A percentile compares a stretch with the other conserved stretches of the same genome.
Conservation (phyloP, 1,140 invertebrate genomes). For the Nephila pilipes region DNA sequence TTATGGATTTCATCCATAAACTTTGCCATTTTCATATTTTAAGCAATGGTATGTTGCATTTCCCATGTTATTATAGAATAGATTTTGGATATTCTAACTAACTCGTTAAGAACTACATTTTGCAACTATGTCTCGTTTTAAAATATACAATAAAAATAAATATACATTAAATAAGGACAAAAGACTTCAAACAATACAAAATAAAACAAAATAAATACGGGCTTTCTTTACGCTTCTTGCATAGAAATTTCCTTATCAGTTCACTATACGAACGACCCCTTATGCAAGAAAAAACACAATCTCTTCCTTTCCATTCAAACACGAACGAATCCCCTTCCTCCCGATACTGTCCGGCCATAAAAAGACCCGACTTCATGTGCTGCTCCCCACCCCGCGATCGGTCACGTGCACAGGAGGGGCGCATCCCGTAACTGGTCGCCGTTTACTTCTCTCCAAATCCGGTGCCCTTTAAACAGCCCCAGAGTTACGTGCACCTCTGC, state of each 20-base stretch:
- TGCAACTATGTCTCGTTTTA: no score
- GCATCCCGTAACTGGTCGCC: not conserved
- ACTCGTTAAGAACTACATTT: no score
- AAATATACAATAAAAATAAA: no score
- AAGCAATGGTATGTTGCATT: no score
- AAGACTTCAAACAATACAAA: no score
- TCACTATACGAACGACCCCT: not conserved
- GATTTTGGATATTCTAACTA: no score
- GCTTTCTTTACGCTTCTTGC: no score
- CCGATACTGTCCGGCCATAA: slow-evolving; percentile 19
- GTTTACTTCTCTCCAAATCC: not conserved
- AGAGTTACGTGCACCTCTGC: not conserved
- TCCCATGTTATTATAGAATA: no score
- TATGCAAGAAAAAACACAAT: not conserved
- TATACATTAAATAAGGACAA: no score
- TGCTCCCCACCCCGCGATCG: not conserved
- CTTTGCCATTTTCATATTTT: no score
- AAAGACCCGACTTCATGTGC: not conserved
- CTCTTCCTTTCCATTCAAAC: not conserved
- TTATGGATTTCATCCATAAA: no score
- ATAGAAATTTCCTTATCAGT: not conserved
- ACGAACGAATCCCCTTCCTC: not conserved
- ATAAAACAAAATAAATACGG: no score
- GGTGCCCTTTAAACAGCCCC: not conserved
- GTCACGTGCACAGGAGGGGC: not conserved